phyloP scores from a whole-genome alignment of 1,140 invertebrate genomes.

The Thaumatotibia leucotreta region DNA sequence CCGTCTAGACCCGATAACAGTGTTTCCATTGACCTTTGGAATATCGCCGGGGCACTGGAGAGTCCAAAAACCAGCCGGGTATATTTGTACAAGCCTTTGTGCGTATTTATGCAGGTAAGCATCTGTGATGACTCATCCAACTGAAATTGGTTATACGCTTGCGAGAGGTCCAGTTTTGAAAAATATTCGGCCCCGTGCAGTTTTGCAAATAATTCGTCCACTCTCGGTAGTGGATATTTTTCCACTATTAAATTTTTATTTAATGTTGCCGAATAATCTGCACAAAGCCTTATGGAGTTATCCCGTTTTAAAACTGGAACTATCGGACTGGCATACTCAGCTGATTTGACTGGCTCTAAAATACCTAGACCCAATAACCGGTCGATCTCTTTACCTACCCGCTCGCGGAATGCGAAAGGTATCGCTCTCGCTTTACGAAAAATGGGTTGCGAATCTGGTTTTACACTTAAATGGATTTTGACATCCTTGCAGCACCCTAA shows the following conservation, averaged over 20 bases:
- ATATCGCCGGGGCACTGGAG: no score
- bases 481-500: background rate
- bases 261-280: constrained; percentile 47
- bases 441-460: constrained; percentile 34
- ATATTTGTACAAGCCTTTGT: constrained; percentile 43
- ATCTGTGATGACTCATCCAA: constrained; percentile 40
- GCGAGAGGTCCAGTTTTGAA: constrained; percentile 48
- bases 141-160: constrained; percentile 66
- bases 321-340: constrained; percentile 62
- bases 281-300: constrained; percentile 51
- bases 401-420: constrained; percentile 35
- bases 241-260: constrained; percentile 34
- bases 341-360: constrained; percentile 44
- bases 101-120: constrained; percentile 52
- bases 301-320: constrained; percentile 58
- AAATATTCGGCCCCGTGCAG: constrained; percentile 36
- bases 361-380: constrained; percentile 38
- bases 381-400: constrained; percentile 37
- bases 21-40: constrained; percentile 44
- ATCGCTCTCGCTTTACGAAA: constrained; percentile 46
- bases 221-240: no score
- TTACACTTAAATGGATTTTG: constrained; percentile 25
- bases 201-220: constrained; percentile 37
- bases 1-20: constrained; percentile 29
- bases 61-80: constrained; percentile 56